These are phyloP conservation scores for Hafferia zeledoni DNA, from an alignment of 2,797 vertebrate species.

Conservation along the genomic window DNA sequence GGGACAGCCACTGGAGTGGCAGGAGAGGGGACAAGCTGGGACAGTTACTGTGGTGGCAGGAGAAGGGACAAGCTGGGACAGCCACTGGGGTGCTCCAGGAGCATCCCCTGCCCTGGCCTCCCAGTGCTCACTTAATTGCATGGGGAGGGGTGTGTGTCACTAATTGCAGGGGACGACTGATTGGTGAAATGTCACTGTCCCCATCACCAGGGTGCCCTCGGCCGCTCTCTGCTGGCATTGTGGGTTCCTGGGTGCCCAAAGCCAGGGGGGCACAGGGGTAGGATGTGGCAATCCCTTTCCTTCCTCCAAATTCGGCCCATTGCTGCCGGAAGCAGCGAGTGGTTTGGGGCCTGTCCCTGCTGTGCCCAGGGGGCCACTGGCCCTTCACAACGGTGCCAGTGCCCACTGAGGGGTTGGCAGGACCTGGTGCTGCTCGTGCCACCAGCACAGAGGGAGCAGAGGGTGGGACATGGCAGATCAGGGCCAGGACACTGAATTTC, in stretches of 20 bases:
- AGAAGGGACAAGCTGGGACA: neutral
- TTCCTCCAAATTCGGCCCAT: rapidly evolving
- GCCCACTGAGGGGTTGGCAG: rapidly evolving
- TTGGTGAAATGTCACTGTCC: neutral
- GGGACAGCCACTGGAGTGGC: no score
- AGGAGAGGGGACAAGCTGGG: neutral
- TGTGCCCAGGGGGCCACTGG: rapidly evolving
- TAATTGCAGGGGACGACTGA: constrained; percentile 26
- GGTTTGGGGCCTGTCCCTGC: neutral
- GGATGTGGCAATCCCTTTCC: neutral
- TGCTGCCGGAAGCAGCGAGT: rapidly evolving
- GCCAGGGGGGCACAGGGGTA: rapidly evolving
- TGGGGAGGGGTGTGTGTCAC: neutral
- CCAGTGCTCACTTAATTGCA: neutral
- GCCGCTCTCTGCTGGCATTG: rapidly evolving
- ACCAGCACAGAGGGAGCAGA: rapidly evolving
- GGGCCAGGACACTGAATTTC: rapidly evolving
- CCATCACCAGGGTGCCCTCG: neutral
- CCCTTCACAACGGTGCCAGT: rapidly evolving
- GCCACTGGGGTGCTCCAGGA: rapidly evolving
- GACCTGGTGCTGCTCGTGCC: rapidly evolving
- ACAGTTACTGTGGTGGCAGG: neutral
- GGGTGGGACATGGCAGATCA: rapidly evolving
- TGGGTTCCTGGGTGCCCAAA: neutral
- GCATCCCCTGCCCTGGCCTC: neutral